These are phyloP conservation scores for Phenganax stokvisi DNA, from an alignment of 92 coral and sea anemone species.

Conservation along the genomic window DNA sequence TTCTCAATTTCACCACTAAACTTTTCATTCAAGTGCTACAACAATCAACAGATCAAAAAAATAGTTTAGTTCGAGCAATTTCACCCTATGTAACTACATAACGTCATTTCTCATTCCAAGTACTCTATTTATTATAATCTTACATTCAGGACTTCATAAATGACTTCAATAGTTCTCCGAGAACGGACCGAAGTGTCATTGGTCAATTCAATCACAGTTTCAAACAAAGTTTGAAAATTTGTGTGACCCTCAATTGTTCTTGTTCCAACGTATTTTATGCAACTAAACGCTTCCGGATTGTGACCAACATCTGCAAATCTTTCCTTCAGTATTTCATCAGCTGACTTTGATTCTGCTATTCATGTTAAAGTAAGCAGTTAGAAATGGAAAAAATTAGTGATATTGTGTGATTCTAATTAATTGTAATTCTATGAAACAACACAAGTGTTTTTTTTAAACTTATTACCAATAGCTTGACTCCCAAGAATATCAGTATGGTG, in stretches of 20 bases:
- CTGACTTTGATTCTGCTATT: conserved; percentile 51
- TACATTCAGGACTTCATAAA: conserved; percentile 73
- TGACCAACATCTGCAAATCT: conserved; percentile 85
- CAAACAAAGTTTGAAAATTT: conserved; percentile 59
- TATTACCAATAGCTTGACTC: conserved; percentile 8
- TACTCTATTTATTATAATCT: conserved; percentile 12
- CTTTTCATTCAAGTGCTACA: conserved; percentile 82
- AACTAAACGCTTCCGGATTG: conserved; percentile 90
- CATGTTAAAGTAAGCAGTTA: conserved; percentile 10
- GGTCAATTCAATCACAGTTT: conserved; percentile 57
- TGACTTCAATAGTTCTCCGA: conserved; percentile 65
- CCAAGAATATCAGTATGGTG: conserved; percentile 87
- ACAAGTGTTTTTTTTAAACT: background rate
- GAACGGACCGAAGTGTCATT: conserved; percentile 90
- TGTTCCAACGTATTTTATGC: conserved; percentile 81
- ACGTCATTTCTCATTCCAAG: background rate
- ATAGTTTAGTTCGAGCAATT: background rate
- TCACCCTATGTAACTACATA: background rate
- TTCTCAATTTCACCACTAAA: conserved; percentile 73
- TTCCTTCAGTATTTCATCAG: conserved; percentile 88
- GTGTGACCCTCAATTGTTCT: conserved; percentile 69
- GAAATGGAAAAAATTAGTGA: background rate
- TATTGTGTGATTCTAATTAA: too few relatives aligned
- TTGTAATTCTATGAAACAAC: background rate
- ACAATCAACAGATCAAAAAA: conserved; percentile 12